A percentile compares a stretch with the other conserved stretches of the same genome.
These are phyloP conservation scores for Eleutherodactylus coqui DNA, from an alignment of 2,797 vertebrate genomes.

Conservation along the genomic window DNA sequence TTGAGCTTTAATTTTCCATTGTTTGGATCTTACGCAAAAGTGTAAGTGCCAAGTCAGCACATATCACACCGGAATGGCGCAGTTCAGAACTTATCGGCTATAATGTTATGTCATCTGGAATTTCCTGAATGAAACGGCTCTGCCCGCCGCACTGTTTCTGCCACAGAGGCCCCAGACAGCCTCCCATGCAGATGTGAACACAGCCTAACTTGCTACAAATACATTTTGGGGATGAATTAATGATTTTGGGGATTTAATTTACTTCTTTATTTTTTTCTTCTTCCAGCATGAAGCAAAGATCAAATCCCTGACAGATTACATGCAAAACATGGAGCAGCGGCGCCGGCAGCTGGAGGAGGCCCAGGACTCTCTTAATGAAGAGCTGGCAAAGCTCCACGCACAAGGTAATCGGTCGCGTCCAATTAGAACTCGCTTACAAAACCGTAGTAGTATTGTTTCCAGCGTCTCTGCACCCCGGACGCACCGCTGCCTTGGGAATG, in stretches of 20 bases:
- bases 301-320: slow-evolving; percentile 87
- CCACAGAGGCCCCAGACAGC: no score
- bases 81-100: no score
- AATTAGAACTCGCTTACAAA: background rate
- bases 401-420: slow-evolving; percentile 80
- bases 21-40: no score
- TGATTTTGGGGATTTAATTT: background rate
- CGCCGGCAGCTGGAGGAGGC: slow-evolving; percentile 91
- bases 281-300: slow-evolving; percentile 89
- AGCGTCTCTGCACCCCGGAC: background rate
- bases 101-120: no score
- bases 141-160: no score
- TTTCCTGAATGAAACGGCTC: no score
- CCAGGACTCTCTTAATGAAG: slow-evolving; percentile 90
- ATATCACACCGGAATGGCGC: no score
- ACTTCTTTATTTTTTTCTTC: slow-evolving; percentile 27
- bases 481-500: background rate
- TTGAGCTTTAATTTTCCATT: no score
- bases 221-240: background rate
- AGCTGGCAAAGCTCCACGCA: slow-evolving; percentile 87
- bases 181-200: no score
- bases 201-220: no score
- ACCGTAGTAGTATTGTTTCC: background rate
- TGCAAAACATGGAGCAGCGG: slow-evolving; percentile 92
- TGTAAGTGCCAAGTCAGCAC: no score